phyloP scores from a whole-genome alignment of 2,888 invertebrate genomes.

The Noctua janthe region DNA sequence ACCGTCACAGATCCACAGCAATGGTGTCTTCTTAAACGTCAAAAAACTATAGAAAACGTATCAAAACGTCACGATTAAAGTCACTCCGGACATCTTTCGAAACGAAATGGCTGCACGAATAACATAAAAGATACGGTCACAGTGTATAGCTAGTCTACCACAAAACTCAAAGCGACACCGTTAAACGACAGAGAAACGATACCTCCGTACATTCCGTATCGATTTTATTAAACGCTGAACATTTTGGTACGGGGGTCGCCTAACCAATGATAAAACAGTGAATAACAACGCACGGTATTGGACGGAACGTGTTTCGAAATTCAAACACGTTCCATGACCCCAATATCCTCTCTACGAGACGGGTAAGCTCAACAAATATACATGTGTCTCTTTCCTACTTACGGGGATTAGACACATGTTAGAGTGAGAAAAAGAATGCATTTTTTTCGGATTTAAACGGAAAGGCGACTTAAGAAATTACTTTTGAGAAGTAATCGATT shows the following conservation, averaged over 20 bases:
- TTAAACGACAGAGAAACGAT: conserved; percentile 71
- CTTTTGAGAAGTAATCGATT: conserved; percentile 71
- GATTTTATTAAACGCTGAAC: conserved; percentile 75
- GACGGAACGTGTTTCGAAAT: conserved; percentile 88
- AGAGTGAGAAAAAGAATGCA: conserved; percentile 75
- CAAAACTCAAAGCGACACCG: conserved; percentile 69
- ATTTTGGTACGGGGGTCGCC: conserved; percentile 78
- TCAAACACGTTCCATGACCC: conserved; percentile 90
- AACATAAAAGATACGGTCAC: conserved; percentile 82
- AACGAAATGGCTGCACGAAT: conserved; percentile 88
- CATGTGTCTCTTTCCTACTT: conserved; percentile 78
- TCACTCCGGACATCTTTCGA: conserved; percentile 86
- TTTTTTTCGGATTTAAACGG: conserved; percentile 74
- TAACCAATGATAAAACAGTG: conserved; percentile 85
- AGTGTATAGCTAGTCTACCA: conserved; percentile 79
- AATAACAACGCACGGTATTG: conserved; percentile 85
- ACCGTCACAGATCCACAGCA: conserved; percentile 77
- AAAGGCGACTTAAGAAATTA: conserved; percentile 76
- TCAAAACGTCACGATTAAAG: conserved; percentile 83
- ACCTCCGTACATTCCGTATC: conserved; percentile 73
- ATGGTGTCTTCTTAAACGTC: conserved; percentile 79
- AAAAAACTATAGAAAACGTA: conserved; percentile 83
- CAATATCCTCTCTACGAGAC: conserved; percentile 79
- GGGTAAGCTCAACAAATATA: conserved; percentile 71
- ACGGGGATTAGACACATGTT: conserved; percentile 66